Evolutionary conservation across 2,113 vertebrate genomes (phyloP).

Genomic region (Proterorhinus semilunaris): DNA sequence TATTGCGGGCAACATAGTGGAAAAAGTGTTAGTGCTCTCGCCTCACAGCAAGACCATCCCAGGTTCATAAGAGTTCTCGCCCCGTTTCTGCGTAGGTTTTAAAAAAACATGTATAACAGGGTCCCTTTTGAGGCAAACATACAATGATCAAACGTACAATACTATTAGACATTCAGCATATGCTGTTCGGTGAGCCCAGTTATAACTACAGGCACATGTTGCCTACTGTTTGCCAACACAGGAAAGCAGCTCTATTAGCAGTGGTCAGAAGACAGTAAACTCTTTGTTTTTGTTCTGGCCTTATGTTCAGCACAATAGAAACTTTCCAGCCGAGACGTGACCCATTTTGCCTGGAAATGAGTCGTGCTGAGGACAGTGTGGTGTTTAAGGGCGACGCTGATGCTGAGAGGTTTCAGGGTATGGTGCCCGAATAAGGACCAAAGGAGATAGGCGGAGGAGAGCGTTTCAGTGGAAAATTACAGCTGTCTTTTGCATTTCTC

Average conservation of each 20-base stretch:
- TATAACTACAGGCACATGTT: not conserved
- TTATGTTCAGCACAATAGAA: constrained; percentile 24
- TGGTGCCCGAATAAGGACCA: not conserved
- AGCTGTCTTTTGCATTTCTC: constrained; percentile 6
- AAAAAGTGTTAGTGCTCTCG: too few species aligned
- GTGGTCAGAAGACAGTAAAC: constrained; percentile 8
- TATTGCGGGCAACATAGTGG: too few species aligned
- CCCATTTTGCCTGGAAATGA: constrained; percentile 38
- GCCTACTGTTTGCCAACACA: not conserved
- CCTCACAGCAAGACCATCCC: too few species aligned
- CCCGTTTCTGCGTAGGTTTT: too few species aligned
- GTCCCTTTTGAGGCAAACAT: too few species aligned
- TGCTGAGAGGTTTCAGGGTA: constrained; percentile 15
- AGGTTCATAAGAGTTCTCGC: too few species aligned
- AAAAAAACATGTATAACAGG: too few species aligned
- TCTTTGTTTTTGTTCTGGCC: not conserved
- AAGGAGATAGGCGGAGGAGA: constrained; percentile 23
- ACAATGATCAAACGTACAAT: too few species aligned
- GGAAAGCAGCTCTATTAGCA: not conserved
- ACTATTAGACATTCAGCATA: too few species aligned
- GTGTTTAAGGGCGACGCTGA: constrained; percentile 6
- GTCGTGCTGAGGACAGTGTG: not conserved
- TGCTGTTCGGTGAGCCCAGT: not conserved
- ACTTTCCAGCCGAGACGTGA: constrained; percentile 34
- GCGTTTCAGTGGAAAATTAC: constrained; percentile 16